A percentile compares a stretch with the other conserved stretches of the same genome.
These are phyloP conservation scores for Venusia cambrica DNA, from an alignment of 2,888 invertebrate species.

Conservation along the genomic window DNA sequence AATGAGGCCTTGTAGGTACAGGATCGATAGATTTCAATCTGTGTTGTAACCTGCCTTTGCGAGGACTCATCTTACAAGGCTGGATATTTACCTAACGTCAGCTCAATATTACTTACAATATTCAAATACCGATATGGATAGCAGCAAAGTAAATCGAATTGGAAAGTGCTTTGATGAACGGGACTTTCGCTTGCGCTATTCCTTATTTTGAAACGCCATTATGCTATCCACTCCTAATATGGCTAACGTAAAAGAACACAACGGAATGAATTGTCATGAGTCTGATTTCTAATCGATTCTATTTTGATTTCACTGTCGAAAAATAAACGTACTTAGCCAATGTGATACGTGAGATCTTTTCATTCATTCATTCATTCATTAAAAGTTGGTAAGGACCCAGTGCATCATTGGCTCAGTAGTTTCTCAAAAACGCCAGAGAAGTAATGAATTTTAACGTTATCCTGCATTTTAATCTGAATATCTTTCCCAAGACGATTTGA, in stretches of 20 bases:
- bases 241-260: conserved; percentile 18
- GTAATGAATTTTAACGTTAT: conserved; percentile 6
- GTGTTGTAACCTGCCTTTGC: too few species aligned
- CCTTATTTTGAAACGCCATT: conserved; percentile 23
- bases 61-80: too few species aligned
- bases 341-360: too few species aligned
- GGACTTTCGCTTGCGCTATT: conserved; percentile 30
- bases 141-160: conserved; percentile 27
- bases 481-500: conserved; percentile 34
- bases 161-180: conserved; percentile 27
- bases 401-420: neutral
- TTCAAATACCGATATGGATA: conserved; percentile 24
- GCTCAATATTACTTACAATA: too few species aligned
- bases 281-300: conserved; percentile 14
- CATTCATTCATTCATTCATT: too few species aligned
- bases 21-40: too few species aligned
- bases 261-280: conserved; percentile 10
- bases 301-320: neutral
- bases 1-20: too few species aligned
- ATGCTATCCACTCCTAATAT: conserved; percentile 24
- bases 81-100: too few species aligned
- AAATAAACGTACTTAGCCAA: neutral
- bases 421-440: neutral
- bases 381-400: too few species aligned
- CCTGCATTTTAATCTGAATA: conserved; percentile 6